Evolutionary conservation across 2,888 invertebrate genomes (phyloP).

Genomic region (Drosophila birchii): DNA sequence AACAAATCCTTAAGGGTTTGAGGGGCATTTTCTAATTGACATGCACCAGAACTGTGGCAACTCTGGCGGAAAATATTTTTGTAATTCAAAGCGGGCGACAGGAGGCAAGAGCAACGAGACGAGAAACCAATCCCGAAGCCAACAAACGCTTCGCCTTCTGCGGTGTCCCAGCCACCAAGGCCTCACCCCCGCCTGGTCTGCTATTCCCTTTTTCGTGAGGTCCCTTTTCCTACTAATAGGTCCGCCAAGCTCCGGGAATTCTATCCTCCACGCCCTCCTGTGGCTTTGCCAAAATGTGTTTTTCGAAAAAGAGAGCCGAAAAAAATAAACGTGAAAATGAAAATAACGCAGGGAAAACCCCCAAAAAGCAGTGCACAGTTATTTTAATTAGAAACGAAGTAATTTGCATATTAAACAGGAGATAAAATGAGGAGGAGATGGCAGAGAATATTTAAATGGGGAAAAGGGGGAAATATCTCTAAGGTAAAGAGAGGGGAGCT

Average conservation of each 20-base stretch:
- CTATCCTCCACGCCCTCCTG: constrained; percentile 2
- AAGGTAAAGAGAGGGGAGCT: neutral
- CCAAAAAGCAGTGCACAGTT: constrained; percentile 73
- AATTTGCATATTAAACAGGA: constrained; percentile 76
- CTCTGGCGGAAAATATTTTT: constrained; percentile 71
- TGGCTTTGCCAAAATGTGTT: constrained; percentile 64
- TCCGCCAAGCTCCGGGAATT: constrained; percentile 58
- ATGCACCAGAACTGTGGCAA: constrained; percentile 45
- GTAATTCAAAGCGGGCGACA: constrained; percentile 61
- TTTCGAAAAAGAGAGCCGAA: constrained; percentile 50
- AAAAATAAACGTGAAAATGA: constrained; percentile 39
- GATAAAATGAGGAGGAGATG: neutral
- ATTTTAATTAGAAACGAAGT: constrained; percentile 80
- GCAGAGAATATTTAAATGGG: constrained; percentile 1
- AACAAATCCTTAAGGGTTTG: constrained; percentile 6
- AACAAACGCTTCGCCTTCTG: constrained; percentile 58
- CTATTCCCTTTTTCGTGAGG: neutral
- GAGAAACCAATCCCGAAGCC: constrained; percentile 14
- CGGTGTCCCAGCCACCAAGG: constrained; percentile 42
- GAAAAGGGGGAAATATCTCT: neutral
- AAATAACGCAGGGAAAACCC: constrained; percentile 27
- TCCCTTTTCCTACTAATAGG: constrained; percentile 60
- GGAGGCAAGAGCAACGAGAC: constrained; percentile 16
- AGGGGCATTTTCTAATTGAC: constrained; percentile 60
- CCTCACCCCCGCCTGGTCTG: constrained; percentile 13